Evolutionary conservation across 2,113 vertebrate genomes (phyloP).

Genomic region (Romanogobio albipinnatus): DNA sequence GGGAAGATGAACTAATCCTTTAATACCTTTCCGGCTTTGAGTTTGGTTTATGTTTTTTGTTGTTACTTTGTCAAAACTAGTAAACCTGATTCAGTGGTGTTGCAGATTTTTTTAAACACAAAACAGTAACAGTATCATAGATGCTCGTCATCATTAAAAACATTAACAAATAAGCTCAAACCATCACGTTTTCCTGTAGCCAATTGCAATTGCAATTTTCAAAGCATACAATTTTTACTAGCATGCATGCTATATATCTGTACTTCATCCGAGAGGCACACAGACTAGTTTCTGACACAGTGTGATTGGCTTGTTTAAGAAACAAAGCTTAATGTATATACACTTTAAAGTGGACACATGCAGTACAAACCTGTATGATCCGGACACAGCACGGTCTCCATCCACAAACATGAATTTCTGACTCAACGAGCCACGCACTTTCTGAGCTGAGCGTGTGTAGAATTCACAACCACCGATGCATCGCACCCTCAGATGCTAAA

Average conservation of each 20-base stretch:
- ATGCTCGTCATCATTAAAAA: background rate
- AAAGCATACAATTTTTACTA: background rate
- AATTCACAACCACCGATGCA: slow-evolving; percentile 87
- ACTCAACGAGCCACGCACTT: slow-evolving; percentile 84
- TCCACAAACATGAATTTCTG: slow-evolving; percentile 97
- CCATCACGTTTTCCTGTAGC: background rate
- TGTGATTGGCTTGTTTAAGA: background rate
- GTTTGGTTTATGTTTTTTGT: background rate
- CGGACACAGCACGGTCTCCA: slow-evolving; percentile 89
- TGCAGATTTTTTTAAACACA: background rate
- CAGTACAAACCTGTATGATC: slow-evolving; percentile 92
- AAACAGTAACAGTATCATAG: background rate
- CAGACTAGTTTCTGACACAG: no score
- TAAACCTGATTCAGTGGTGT: no score
- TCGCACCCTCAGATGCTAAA: slow-evolving; percentile 88
- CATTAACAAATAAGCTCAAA: background rate
- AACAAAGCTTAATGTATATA: background rate
- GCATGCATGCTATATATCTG: background rate
- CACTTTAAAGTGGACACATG: slow-evolving; percentile 52
- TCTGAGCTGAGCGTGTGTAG: slow-evolving; percentile 86
- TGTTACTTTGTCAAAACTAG: no score
- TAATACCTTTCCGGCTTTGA: background rate
- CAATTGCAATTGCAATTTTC: background rate
- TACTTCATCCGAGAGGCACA: background rate
- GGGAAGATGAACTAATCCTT: no score